Conservation (phyloP, 2,113 vertebrate species). For the Oncorhynchus masou region DNA sequence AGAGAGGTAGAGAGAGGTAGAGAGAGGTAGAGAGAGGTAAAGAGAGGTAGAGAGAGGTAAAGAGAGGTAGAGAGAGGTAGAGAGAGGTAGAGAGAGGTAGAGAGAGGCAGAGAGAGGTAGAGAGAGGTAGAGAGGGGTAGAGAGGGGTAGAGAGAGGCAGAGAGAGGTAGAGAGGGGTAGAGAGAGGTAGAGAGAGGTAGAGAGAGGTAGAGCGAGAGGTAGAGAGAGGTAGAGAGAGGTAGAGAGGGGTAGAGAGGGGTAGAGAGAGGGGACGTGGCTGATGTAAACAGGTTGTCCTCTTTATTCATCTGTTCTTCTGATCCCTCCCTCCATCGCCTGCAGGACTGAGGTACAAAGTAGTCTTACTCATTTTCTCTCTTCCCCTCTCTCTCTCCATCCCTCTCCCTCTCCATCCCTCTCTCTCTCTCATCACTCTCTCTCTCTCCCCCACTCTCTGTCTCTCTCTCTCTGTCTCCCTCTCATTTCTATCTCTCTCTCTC, state of each 20-base stretch:
- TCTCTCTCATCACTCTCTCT: no score
- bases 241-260: neutral
- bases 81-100: neutral
- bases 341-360: neutral
- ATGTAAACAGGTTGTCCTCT: neutral
- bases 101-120: no score
- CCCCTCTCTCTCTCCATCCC: no score
- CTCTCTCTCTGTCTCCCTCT: no score
- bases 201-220: no score
- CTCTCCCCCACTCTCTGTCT: no score
- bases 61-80: rapidly evolving
- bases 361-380: neutral
- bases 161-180: no score
- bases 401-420: no score
- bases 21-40: neutral
- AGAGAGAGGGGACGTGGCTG: neutral
- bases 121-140: rapidly evolving
- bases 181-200: no score
- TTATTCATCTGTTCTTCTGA: neutral
- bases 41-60: neutral
- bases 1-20: rapidly evolving
- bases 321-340: neutral
- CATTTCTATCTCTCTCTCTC: no score
- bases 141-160: neutral
- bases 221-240: neutral